Conservation (phyloP, 2,888 invertebrate genomes). For the Scrobipalpa costella region DNA sequence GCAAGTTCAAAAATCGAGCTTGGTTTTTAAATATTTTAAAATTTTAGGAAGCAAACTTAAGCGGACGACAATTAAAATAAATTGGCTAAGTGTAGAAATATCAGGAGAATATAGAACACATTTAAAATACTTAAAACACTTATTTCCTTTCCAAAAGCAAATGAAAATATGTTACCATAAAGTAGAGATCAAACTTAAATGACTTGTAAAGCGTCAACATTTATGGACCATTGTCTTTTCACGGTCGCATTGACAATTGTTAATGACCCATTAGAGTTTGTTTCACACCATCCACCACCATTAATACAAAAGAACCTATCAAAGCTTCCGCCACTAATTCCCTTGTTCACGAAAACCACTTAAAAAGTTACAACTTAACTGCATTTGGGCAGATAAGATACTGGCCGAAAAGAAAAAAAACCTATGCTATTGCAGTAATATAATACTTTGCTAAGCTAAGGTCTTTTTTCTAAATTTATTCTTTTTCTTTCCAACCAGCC, state of each 20-base stretch:
- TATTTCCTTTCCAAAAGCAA: no score
- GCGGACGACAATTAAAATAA: no score
- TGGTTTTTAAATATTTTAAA: no score
- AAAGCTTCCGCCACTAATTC: conserved; percentile 52
- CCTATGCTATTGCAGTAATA: background rate
- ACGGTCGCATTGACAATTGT: conserved; percentile 57
- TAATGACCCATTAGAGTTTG: conserved; percentile 67
- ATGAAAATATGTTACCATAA: background rate
- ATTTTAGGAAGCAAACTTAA: no score
- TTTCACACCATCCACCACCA: conserved; percentile 57
- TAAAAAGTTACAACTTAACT: conserved; percentile 57
- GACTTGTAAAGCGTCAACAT: conserved; percentile 18
- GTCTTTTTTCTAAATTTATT: background rate
- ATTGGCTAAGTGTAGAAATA: no score
- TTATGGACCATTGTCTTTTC: conserved; percentile 42
- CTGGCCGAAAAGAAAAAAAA: conserved; percentile 37
- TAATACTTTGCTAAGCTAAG: background rate
- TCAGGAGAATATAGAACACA: no score
- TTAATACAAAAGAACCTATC: conserved; percentile 58
- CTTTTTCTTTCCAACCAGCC: background rate
- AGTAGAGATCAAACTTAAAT: background rate
- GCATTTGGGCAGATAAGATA: conserved; percentile 58
- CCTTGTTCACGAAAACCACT: conserved; percentile 42
- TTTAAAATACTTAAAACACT: no score
- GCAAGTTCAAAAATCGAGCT: no score